phyloP scores from a whole-genome alignment of 2,113 vertebrate species.

The Hippocampus comes region DNA sequence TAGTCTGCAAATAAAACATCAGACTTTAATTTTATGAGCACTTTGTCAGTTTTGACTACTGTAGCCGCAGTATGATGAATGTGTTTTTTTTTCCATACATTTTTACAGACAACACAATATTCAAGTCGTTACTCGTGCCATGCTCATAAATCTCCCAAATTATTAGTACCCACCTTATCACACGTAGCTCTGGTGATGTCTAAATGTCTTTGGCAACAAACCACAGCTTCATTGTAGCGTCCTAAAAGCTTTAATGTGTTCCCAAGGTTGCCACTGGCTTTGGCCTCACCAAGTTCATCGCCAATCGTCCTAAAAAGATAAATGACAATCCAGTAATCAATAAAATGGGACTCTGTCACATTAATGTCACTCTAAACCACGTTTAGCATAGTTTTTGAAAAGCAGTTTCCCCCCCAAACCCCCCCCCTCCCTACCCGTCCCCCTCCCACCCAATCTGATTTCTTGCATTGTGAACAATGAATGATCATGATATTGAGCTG shows the following conservation, averaged over 20 bases:
- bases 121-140: no score
- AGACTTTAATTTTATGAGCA: no score
- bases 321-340: neutral
- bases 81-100: no score
- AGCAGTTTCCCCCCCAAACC: neutral
- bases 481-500: neutral
- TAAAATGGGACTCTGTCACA: neutral
- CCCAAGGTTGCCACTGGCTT: slow-evolving; percentile 96
- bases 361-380: neutral
- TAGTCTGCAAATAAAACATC: neutral
- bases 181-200: slow-evolving; percentile 89
- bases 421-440: neutral
- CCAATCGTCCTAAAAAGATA: slow-evolving; percentile 82
- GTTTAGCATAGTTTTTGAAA: neutral
- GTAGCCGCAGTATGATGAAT: no score
- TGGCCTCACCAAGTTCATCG: slow-evolving; percentile 91
- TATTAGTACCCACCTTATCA: slow-evolving; percentile 80
- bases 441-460: no score
- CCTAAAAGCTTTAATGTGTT: slow-evolving; percentile 95
- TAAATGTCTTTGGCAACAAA: slow-evolving; percentile 93
- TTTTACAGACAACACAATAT: no score
- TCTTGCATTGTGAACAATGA: neutral
- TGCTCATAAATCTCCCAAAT: no score
- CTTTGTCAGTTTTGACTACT: no score
- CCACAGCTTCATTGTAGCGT: slow-evolving; percentile 89